Base-by-base conservation (phyloP, 2,888 invertebrate species). In the Yponomeuta sedellus region DNA sequence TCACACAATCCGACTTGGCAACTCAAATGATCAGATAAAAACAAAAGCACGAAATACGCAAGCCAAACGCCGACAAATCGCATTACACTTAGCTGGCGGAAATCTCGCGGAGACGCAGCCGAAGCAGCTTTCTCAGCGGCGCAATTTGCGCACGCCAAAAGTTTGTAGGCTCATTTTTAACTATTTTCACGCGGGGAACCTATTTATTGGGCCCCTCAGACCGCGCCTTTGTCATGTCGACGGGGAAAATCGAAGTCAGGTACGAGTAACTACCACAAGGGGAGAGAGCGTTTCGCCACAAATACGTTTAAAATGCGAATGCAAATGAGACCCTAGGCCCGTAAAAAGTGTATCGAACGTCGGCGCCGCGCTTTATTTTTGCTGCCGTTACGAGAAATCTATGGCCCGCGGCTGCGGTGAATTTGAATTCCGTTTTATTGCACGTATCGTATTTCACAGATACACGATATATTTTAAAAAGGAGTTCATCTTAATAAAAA, bases 221-320 rank as follows among this genome's bases (percentile, higher is more conserved):
- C 88, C 88, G 87, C 88, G 88, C 89, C 88, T 89, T 90, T 89
- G 84, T 88, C 86, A 83, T 89, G 88, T 89, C 78, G 78, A 74
- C 78, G 66, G 78, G 79, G 82, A 85, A 88, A 88, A 88, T 87
- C 86, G 86, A 86, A 88, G 82, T 83, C 85, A 88, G 88, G 86
- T 85, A 85, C 78, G 80, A 77, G 74, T 73, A 69, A 70, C 69
- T 70, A 72, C 75, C 78, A 76, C 73, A 72, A 73, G 77, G 82
- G 86, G 85, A 81, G 75, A 75, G 74, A 79, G 76, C 76, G 73
- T 79, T 80, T 77, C 82, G 80, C 86, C 85, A 85, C 86, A 88
- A 89, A 88, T 88, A 88, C 86, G 79, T 73, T 82, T 75, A 80
- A 83, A 88, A 88, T 85, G 80, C 81, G 84, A 83, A 89, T 89